Base-by-base conservation (phyloP, 2,888 invertebrate genomes). In the Antitype chi region DNA sequence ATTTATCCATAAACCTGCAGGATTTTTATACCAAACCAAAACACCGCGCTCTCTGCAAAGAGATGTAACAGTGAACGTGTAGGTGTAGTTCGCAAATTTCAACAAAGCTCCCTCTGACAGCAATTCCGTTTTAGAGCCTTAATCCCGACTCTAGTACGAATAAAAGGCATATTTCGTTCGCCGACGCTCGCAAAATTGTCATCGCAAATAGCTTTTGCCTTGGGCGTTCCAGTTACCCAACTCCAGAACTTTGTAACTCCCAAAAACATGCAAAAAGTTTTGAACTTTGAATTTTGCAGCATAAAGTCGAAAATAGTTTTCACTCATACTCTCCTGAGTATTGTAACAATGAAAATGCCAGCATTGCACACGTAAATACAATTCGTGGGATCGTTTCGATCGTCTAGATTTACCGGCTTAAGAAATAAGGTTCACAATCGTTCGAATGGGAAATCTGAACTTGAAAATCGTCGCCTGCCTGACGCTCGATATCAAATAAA, bases 401-500 rank as follows among this genome's bases (percentile, higher is more conserved):
- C 90, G 90, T 90, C 92, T 95, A 92, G 93, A 90, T 94, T 94
- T 93, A 94, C 93, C 89, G 83, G 9, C 70, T 82, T 89, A 91
- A 88, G 88, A 85, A 92, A 94, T 96, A 96, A 94, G 94, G 95
- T 94, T 88, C 91, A 95, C 91, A 95, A 93, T 96, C 92, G 91
- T 86, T 90, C 93, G 94, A 92, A 92, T 91, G 91, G 91, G 90
- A 94, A 95, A 96, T 96, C 95, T 96, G 96, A 96, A 96, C 96
- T 96, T 96, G 96, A 96, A 96, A 96, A 96, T 96, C 96, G 96
- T 96, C 95, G 94, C 94, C 94, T 91, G 94, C 94, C 95, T 96
- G 95, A 96, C 96, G 96, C 96, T 96, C 96, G 95, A 96, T 96
- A 96, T 96, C 96, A 96, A 96, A 96, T 96, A 96, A 96, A 96